Base-by-base conservation (phyloP, 2,888 invertebrate species). In the Unio pictorum region DNA sequence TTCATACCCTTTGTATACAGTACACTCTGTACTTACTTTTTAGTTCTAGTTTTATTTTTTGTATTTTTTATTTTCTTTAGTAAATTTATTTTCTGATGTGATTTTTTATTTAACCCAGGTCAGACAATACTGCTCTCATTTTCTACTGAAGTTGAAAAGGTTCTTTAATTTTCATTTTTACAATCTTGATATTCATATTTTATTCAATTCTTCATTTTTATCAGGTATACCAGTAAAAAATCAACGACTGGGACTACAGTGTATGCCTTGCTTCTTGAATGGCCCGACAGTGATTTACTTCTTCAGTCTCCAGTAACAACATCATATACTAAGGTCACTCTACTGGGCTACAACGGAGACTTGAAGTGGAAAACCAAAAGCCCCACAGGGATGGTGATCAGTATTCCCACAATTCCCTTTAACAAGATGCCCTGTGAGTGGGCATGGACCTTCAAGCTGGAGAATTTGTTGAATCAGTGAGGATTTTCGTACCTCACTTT, bases 201-300 rank as follows among this genome's bases (percentile, higher is more conserved):
- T 45, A 45, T 45, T 45, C 26, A 28, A 11, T 7, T 66, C 23
- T n/a, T 55, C 15, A 11, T 56, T 30, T 55, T 17, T 60, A 45
- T 18, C 66, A 81, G 80, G 80, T 81, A 81, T 66, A 81, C 81
- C 8, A 61, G 64, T 54, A 80, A 78, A 60, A 68, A 66, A 18
- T 55, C 66, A 56, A 20, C 61, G 0, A 69, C 28, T 20, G 67
- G 71, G n/a, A 70, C 67, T 56, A 66, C 68, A 26, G 91, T 95
- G 18, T 96, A 94, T 88, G 95, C 94, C 0, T 93, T 93, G 63
- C 90, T 95, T 56, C 90, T 95, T 56, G 87, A 92, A 4, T 96
- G 95, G 94, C 95, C 95, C 0, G 85, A 89, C 30, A 89, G 92
- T 60, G 92, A 92, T 72, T 85, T 91, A 26, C 88, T 95, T 17